Conservation (phyloP, 2,113 vertebrate genomes). For the Mugil cephalus region DNA sequence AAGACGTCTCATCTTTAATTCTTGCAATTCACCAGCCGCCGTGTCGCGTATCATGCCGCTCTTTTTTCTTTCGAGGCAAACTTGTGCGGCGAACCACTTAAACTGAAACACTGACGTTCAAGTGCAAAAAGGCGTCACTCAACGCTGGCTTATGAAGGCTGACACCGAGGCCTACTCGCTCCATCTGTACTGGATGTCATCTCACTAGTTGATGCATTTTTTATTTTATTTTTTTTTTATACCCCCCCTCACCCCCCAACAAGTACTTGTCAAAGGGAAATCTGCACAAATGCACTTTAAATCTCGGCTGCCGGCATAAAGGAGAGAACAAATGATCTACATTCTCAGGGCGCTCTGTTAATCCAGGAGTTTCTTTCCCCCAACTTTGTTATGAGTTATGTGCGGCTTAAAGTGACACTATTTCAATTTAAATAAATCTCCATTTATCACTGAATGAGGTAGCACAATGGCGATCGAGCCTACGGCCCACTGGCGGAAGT, state of each 20-base stretch:
- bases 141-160: constrained; percentile 16
- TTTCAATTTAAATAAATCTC: too few species aligned
- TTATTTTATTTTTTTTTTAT: too few species aligned
- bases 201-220: constrained; percentile 1
- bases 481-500: too few species aligned
- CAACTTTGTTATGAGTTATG: constrained; percentile 28
- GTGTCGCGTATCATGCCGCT: constrained; percentile 2
- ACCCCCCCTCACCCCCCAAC: too few species aligned
- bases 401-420: constrained; percentile 7
- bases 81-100: background rate
- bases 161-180: constrained; percentile 16
- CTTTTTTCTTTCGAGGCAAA: background rate
- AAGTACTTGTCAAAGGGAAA: constrained; percentile 30
- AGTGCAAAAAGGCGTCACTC: constrained; percentile 17
- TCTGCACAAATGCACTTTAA: constrained; percentile 25
- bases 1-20: too few species aligned
- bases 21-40: constrained; percentile 5
- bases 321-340: background rate
- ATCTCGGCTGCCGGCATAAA: background rate
- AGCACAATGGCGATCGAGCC: too few species aligned
- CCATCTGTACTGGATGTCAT: constrained; percentile 7
- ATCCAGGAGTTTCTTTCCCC: background rate
- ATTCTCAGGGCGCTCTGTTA: background rate
- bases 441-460: too few species aligned
- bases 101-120: background rate